Percentiles rank a stretch among this genome's conserved stretches.
These are phyloP conservation scores for Betta splendens DNA, from an alignment of 2,797 vertebrate genomes.

Conservation along the genomic window DNA sequence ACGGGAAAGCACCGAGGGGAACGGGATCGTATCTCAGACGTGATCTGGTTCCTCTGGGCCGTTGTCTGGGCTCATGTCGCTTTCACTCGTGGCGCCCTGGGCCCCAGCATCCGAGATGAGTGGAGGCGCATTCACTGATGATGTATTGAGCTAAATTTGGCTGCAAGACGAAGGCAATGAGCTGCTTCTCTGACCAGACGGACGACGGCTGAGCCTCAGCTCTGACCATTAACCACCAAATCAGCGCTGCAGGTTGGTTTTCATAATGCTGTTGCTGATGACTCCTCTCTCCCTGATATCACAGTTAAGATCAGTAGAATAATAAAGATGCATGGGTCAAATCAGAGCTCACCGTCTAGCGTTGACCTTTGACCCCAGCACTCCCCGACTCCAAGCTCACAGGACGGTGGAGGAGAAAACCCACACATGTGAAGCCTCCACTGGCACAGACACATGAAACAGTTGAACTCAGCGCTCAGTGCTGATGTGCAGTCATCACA, in stretches of 20 bases:
- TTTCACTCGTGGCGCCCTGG: background rate
- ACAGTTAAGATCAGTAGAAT: no score
- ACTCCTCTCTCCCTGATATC: no score
- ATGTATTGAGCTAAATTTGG: background rate
- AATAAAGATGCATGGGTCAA: no score
- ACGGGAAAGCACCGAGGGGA: slow-evolving; percentile 3
- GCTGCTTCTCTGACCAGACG: background rate
- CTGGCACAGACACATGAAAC: no score
- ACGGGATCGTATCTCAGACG: slow-evolving; percentile 7
- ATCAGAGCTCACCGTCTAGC: no score
- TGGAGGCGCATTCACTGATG: slow-evolving; percentile 8
- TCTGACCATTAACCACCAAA: background rate
- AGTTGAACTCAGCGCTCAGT: background rate
- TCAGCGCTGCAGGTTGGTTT: no score
- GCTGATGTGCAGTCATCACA: slow-evolving; percentile 10
- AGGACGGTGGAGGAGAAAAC: no score
- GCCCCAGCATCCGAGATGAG: slow-evolving; percentile 18
- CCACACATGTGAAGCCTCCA: no score
- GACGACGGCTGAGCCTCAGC: background rate
- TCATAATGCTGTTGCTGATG: no score
- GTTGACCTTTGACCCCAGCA: no score
- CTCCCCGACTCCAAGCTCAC: no score
- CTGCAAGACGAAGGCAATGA: background rate
- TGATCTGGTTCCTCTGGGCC: slow-evolving; percentile 11
- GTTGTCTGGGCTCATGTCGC: slow-evolving; percentile 21